phyloP scores from a whole-genome alignment of 1,140 invertebrate genomes.

The Neodiprion fabricii region DNA sequence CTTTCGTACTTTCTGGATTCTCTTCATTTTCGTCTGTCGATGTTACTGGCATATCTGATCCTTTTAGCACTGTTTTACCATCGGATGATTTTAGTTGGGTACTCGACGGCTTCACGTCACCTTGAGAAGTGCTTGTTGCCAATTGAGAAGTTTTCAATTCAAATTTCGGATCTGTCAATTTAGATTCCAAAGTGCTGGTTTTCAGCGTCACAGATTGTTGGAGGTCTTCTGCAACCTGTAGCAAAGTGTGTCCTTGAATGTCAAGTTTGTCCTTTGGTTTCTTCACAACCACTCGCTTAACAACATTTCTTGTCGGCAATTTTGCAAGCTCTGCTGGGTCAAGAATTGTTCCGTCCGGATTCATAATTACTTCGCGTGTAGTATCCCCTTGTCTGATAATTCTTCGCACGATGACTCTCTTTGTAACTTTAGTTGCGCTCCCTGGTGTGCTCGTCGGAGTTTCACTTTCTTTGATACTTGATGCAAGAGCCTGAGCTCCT shows the following conservation, averaged over 20 bases:
- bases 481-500: neutral
- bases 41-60: slow-evolving; percentile 20
- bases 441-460: slow-evolving; percentile 25
- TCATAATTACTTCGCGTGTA: slow-evolving; percentile 56
- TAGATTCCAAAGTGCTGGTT: slow-evolving; percentile 19
- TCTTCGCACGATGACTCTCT: slow-evolving; percentile 55
- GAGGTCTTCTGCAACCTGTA: slow-evolving; percentile 38
- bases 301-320: slow-evolving; percentile 56
- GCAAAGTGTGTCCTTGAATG: slow-evolving; percentile 41
- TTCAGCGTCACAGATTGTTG: slow-evolving; percentile 25
- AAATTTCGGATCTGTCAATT: slow-evolving; percentile 41
- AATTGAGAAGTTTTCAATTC: slow-evolving; percentile 51
- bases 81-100: slow-evolving; percentile 17
- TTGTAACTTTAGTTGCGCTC: slow-evolving; percentile 43
- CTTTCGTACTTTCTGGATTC: slow-evolving; percentile 50
- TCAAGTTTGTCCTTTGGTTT: slow-evolving; percentile 50
- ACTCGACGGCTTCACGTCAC: slow-evolving; percentile 17
- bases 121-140: neutral
- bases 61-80: slow-evolving; percentile 2
- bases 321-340: slow-evolving; percentile 58
- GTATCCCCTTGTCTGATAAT: slow-evolving; percentile 58
- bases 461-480: slow-evolving; percentile 37
- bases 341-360: slow-evolving; percentile 57
- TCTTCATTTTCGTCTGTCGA: slow-evolving; percentile 29
- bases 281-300: slow-evolving; percentile 58